Evolutionary conservation across 2,888 invertebrate genomes (phyloP).

Genomic region (Mimas tiliae): DNA sequence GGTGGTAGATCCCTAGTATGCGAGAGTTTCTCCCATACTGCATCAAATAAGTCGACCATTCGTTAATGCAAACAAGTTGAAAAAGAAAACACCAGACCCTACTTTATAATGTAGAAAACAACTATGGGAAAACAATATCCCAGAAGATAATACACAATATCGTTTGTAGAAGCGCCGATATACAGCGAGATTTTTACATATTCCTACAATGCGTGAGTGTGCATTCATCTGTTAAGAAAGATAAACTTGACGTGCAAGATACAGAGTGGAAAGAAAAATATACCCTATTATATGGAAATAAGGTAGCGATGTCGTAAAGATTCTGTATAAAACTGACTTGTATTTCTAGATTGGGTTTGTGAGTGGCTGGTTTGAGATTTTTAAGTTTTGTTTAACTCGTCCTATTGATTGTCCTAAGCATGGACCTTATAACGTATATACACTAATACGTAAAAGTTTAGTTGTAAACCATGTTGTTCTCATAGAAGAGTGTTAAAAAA

Average conservation of each 20-base stretch:
- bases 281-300: conserved; percentile 18
- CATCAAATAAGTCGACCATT: background rate
- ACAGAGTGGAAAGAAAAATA: conserved; percentile 23
- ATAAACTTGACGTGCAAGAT: conserved; percentile 55
- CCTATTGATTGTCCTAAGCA: background rate
- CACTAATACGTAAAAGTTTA: too few species aligned
- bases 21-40: background rate
- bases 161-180: conserved; percentile 45
- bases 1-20: too few species aligned
- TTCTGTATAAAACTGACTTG: background rate
- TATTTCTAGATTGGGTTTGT: conserved; percentile 1
- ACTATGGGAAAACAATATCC: conserved; percentile 49
- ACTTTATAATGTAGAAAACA: conserved; percentile 53
- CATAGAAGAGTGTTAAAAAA: too few species aligned
- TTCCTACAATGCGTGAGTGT: conserved; percentile 58
- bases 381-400: background rate
- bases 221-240: conserved; percentile 72
- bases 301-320: background rate
- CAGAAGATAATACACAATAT: conserved; percentile 42
- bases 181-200: conserved; percentile 52
- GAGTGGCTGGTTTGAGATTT: conserved; percentile 1
- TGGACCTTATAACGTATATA: background rate
- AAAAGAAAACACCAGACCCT: conserved; percentile 10
- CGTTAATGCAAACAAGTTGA: conserved; percentile 21
- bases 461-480: too few species aligned